Percentiles rank a stretch among this genome's conserved stretches.
Conservation (phyloP, 2,797 vertebrate species). For the Neosilurus hyrtlii region DNA sequence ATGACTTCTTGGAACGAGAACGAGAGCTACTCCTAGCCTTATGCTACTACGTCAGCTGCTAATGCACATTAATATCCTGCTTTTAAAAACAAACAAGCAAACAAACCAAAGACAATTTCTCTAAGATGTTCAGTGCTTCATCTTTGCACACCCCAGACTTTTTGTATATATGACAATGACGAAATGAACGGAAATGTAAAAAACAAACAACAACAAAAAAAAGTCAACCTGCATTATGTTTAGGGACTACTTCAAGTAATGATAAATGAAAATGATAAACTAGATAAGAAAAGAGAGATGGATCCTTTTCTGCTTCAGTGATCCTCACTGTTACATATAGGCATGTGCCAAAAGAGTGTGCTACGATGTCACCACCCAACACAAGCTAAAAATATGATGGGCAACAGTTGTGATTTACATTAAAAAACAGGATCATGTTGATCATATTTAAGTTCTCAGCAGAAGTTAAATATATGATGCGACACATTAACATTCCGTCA, state of each 20-base stretch:
- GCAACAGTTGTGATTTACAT: background rate
- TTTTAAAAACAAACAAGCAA: conserved; percentile 24
- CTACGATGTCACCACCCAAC: background rate
- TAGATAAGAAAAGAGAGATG: background rate
- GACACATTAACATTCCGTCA: background rate
- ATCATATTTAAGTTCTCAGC: background rate
- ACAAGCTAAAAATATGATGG: background rate
- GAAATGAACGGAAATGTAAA: conserved; percentile 32
- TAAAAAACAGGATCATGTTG: background rate
- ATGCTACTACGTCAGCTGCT: background rate
- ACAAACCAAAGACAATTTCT: conserved; percentile 40
- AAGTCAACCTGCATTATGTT: background rate
- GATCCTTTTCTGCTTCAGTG: background rate
- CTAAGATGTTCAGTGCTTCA: conserved; percentile 9
- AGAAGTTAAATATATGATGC: background rate
- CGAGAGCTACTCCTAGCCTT: conserved; percentile 83
- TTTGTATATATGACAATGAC: conserved; percentile 55
- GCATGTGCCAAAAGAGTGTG: conserved; percentile 1
- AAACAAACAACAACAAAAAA: no score
- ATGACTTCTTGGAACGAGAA: conserved; percentile 90
- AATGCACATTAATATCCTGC: conserved; percentile 43
- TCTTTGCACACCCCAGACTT: conserved; percentile 54
- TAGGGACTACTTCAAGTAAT: background rate
- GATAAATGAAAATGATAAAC: background rate
- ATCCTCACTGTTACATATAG: conserved; percentile 7